Conservation (phyloP, 53 echinoderm and acorn worm species). For the Actinopyga echinites region DNA sequence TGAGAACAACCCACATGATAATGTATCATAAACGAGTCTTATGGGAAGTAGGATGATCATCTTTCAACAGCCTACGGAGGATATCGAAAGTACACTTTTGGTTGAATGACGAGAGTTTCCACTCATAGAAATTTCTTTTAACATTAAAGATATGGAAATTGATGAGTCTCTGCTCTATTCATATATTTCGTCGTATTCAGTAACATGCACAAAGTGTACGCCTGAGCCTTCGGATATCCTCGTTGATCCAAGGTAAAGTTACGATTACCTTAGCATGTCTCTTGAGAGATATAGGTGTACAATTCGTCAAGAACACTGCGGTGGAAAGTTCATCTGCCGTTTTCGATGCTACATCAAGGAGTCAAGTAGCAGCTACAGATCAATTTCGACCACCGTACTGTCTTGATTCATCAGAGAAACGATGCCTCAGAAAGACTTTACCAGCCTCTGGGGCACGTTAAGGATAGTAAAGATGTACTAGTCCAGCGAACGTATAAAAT, state of each 20-base stretch:
- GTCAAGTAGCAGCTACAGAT: background rate
- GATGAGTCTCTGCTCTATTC: background rate
- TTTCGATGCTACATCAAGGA: background rate
- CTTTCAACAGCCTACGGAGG: background rate
- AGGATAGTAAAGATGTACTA: too few relatives aligned
- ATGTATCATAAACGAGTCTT: background rate
- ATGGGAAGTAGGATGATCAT: background rate
- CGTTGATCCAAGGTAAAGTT: background rate
- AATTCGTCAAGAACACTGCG: background rate
- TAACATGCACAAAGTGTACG: background rate
- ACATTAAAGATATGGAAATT: background rate
- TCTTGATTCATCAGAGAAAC: too few relatives aligned
- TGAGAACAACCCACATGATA: background rate
- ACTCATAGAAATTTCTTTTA: background rate
- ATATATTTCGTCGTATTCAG: background rate
- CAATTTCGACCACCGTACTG: background rate
- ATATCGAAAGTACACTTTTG: background rate
- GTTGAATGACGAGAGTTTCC: background rate
- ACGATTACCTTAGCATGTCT: background rate
- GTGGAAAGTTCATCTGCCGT: background rate
- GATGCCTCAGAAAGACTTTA: too few relatives aligned
- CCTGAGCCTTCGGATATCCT: background rate
- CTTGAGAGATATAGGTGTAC: background rate
- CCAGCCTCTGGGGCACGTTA: too few relatives aligned
- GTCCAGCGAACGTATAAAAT: too few relatives aligned